Percentiles rank a stretch among this genome's conserved stretches.
These are phyloP conservation scores for Lates japonicus DNA, from an alignment of 2,797 vertebrate species.

Conservation along the genomic window DNA sequence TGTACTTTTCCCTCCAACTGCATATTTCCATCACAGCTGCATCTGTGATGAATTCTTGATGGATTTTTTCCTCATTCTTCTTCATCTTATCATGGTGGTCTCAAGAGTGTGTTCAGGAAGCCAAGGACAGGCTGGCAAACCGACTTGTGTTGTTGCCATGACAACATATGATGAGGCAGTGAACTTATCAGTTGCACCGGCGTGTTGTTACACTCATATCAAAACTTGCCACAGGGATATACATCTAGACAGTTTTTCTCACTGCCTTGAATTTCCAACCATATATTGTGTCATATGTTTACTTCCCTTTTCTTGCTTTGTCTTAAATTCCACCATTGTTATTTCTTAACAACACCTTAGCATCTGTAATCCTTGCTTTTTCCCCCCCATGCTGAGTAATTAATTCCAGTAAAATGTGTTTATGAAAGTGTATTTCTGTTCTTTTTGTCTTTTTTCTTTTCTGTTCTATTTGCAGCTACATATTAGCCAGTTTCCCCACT, in stretches of 20 bases:
- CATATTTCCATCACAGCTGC: not conserved
- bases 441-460: not conserved
- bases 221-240: slow-evolving; percentile 30
- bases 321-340: not conserved
- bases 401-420: slow-evolving; percentile 4
- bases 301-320: not conserved
- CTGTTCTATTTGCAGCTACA: slow-evolving; percentile 13
- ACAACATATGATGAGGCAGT: slow-evolving; percentile 49
- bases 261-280: not conserved
- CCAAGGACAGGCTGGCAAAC: slow-evolving; percentile 46
- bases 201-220: not conserved
- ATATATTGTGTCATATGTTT: not conserved
- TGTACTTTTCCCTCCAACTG: not conserved
- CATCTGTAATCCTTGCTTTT: not conserved
- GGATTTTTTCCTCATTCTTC: slow-evolving; percentile 48
- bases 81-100: slow-evolving; percentile 37
- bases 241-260: not conserved
- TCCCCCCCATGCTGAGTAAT: not conserved
- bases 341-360: not conserved
- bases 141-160: slow-evolving; percentile 67
- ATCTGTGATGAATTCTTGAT: slow-evolving; percentile 32
- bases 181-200: slow-evolving; percentile 20
- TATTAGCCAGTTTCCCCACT: not conserved
- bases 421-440: not conserved
- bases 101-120: slow-evolving; percentile 39